Base-by-base conservation (phyloP, 1,140 invertebrate species). In the Leptonema lineaticorne region DNA sequence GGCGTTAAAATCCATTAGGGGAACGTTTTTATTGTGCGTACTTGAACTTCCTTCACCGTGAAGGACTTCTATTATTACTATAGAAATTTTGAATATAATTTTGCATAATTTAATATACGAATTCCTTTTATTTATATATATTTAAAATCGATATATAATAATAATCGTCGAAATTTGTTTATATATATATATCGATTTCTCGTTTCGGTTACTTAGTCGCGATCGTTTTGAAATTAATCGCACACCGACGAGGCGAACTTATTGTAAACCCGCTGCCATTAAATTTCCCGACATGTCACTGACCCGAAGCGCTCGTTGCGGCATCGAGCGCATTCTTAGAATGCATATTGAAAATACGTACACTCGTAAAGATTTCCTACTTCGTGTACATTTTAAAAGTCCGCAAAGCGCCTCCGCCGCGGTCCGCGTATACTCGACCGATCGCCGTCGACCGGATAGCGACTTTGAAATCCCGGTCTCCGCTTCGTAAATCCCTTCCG, bases 301-400 rank as follows among this genome's bases (percentile, higher is more conserved):
- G 50, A 53, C 50, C 50, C 27, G 50, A 53, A 53, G 50, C 27
- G 50, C 50, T 53, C 50, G 50, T 53, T 53, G 50, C 50, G 50
- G 50, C 50, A 53, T 24, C 27, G 27, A 53, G 50, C 50, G 50
- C 50, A 53, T 53, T 53, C 50, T 53, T 53, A 53, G 50, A 53
- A 53, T 53, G 50, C 20, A 22, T 53, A 53, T 53, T 26, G 50
- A 53, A 53, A 53, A 24, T 24, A 22, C 27, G 50, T 53, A 53
- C 50, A 24, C 46, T 48, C 46, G 46, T 18, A 20, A 6, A 8
- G 46, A 20, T 48, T 18, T 48, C 18, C n/a, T 18, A 20, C 20
- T 9, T 53, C 50, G 50, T 53, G 9, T 50, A 50, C 18, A 20
- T 22, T 20, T 22, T 26, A 8, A 53, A 53, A 53, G 11, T 11